Evolutionary conservation across 1,140 invertebrate species (phyloP), one percentile per base, ranked within the genome.

Genomic region (Nylanderia fulva): DNA sequence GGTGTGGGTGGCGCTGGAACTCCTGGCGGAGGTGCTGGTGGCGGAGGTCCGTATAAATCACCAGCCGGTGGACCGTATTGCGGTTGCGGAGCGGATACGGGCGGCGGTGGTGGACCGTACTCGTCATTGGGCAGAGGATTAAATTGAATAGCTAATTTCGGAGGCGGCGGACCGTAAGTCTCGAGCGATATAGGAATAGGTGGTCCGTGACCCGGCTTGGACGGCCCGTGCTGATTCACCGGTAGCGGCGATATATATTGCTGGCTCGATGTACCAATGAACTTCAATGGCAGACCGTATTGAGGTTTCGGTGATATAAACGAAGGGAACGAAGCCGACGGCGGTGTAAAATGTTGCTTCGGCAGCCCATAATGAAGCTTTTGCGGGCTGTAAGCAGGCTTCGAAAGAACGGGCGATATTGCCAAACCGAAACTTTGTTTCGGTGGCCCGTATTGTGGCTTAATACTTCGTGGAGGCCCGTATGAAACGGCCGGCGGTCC

Each of bases 1-100:
- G 96, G 96, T 9, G 97, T 97, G 18, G 97, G 96, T 36, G 96
- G 96, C 4, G 96, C 96, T 85, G 96, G 96, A n/a, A 96, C 96
- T 39, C 96, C 96, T 33, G 96, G 96, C 69, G 96, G 96, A 15
- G 96, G 95, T 33, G 95, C 95, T 64, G 94, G 95, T n/a, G 95
- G 95, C 2, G 95, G 95, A 11, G 95, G 95, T 0, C 95, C 95
- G 76, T 96, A 96, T 58, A 95, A 93, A 33, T 95, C 87, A 45
- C 39, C 90, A 18, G 91, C 86, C 8, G 95, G 94, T 60, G 94
- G 93, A 58, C 93, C 94, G 74, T 95, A 95, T 66, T 93, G 91
- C 60, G 87, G 77, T 6, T 92, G 91, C 15, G 90, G 90, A 13
- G 75, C 60, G 39, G 86, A 15, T n/a, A 56, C 13, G 7, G 87